phyloP scores from a whole-genome alignment of 2,888 invertebrate genomes.

The Sesia bembeciformis region DNA sequence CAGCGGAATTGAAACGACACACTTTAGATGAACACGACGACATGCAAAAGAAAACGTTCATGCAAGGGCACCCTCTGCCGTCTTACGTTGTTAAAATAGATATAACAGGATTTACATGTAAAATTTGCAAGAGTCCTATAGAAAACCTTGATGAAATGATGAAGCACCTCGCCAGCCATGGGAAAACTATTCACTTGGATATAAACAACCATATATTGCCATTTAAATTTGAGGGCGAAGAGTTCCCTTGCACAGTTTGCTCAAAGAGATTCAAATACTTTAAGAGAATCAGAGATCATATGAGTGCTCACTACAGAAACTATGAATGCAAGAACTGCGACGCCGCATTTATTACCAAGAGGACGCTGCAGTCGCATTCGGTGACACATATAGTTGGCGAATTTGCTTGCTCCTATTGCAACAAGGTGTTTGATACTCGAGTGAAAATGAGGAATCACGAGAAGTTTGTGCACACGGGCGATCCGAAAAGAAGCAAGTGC shows the following conservation, averaged over 20 bases:
- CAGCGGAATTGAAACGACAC: not conserved
- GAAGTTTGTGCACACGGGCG: conserved; percentile 10
- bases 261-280: conserved; percentile 16
- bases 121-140: conserved; percentile 26
- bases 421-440: conserved; percentile 8
- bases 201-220: conserved; percentile 47
- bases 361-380: conserved; percentile 6
- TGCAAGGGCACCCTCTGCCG: conserved; percentile 23
- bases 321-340: conserved; percentile 13
- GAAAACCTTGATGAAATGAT: conserved; percentile 30
- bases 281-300: conserved; percentile 6
- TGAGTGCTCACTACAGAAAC: conserved; percentile 2
- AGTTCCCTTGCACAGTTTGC: conserved; percentile 28
- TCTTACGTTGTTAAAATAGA: conserved; percentile 44
- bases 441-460: conserved; percentile 13
- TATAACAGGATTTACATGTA: conserved; percentile 36
- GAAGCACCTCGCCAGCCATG: conserved; percentile 39
- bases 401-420: conserved; percentile 22
- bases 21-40: conserved; percentile 1
- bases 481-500: conserved; percentile 11
- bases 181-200: conserved; percentile 33
- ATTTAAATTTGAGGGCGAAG: conserved; percentile 21
- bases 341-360: conserved; percentile 10
- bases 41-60: conserved; percentile 8
- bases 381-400: conserved; percentile 12